phyloP scores from a whole-genome alignment of 2,113 vertebrate species.

The Scatophagus argus region DNA sequence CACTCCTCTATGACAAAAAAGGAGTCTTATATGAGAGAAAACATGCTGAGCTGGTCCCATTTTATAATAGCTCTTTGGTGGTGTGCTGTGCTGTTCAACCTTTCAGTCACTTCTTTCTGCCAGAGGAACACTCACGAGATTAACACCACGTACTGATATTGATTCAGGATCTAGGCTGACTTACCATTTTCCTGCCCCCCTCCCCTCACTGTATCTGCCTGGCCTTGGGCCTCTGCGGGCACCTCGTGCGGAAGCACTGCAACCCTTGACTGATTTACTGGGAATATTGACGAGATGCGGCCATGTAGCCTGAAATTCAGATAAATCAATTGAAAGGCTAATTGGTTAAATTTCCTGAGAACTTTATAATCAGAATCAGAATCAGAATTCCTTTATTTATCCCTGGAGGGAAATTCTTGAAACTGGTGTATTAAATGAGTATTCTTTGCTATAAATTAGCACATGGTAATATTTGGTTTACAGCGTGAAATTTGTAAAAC shows the following conservation, averaged over 20 bases:
- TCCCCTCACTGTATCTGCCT: background rate
- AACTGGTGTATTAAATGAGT: background rate
- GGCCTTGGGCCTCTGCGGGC: background rate
- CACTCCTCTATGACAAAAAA: slow-evolving; percentile 1
- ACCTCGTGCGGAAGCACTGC: slow-evolving; percentile 3
- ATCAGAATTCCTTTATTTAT: too few species aligned
- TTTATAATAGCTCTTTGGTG: slow-evolving; percentile 62
- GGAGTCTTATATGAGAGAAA: slow-evolving; percentile 42
- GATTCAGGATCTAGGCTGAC: slow-evolving; percentile 57
- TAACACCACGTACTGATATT: slow-evolving; percentile 57
- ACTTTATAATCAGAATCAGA: too few species aligned
- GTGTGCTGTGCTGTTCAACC: slow-evolving; percentile 65
- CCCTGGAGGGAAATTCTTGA: too few species aligned
- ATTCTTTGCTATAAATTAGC: background rate
- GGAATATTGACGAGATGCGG: slow-evolving; percentile 31
- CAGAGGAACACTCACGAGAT: slow-evolving; percentile 75
- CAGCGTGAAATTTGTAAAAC: background rate
- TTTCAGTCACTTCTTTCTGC: slow-evolving; percentile 59
- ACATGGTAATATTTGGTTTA: background rate
- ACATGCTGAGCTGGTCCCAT: slow-evolving; percentile 65
- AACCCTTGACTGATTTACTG: slow-evolving; percentile 28
- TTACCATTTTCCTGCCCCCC: slow-evolving; percentile 7
- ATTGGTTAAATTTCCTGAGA: background rate
- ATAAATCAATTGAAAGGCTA: slow-evolving; percentile 11
- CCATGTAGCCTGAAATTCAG: background rate